Percentiles rank a stretch among this genome's conserved stretches.
Conservation (phyloP, 2,888 invertebrate genomes). For the Taphrorychus bicolor region DNA sequence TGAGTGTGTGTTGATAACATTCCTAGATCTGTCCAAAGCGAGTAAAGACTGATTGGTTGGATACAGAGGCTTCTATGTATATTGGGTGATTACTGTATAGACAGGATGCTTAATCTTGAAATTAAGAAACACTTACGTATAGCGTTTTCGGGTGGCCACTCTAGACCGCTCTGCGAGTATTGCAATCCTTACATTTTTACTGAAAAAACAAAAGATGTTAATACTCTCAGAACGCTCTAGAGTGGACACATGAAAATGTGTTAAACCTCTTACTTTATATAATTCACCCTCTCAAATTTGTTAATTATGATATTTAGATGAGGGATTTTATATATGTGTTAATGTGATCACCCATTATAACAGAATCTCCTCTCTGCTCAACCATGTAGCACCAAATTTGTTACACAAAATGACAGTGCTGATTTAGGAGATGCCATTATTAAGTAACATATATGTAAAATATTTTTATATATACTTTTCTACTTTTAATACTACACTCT, state of each 20-base stretch:
- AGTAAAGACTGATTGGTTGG: slow-evolving; percentile 17
- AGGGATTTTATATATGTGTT: background rate
- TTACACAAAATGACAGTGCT: background rate
- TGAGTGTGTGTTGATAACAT: slow-evolving; percentile 14
- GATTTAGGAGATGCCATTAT: background rate
- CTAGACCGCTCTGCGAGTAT: no score
- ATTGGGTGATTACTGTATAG: no score
- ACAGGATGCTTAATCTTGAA: no score
- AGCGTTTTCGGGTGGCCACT: no score
- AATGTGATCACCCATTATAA: no score
- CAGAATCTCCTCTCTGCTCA: background rate
- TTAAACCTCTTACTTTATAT: no score
- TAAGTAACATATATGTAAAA: background rate
- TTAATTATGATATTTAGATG: background rate
- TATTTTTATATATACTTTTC: background rate
- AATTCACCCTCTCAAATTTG: no score
- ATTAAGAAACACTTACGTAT: no score
- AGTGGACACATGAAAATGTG: no score
- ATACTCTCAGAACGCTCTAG: no score
- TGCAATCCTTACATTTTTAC: no score
- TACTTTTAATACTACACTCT: background rate
- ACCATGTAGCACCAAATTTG: background rate
- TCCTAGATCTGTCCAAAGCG: slow-evolving; percentile 22
- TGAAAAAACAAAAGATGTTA: no score
- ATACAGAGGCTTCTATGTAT: background rate